Percentiles rank a stretch among this genome's conserved stretches.
Evolutionary conservation across 64 coral and sea anemone species (phyloP).

Genomic region (Pachyseris speciosa): DNA sequence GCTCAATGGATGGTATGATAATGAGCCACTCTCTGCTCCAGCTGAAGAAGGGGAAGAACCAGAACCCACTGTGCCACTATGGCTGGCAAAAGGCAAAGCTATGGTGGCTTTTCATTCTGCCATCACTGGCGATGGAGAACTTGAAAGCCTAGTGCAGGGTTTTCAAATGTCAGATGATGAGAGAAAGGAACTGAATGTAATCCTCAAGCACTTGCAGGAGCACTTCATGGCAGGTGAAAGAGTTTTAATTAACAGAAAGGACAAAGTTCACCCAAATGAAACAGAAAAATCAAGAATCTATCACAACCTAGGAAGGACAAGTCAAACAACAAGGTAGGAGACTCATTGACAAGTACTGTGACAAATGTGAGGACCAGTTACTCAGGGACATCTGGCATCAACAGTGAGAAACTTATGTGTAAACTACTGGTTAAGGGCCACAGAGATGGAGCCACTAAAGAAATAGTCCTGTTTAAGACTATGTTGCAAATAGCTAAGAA

Average conservation of each 20-base stretch:
- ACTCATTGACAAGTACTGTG: slow-evolving; percentile 58
- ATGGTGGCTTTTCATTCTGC: slow-evolving; percentile 37
- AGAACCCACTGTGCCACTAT: neutral
- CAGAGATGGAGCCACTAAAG: too few relatives aligned
- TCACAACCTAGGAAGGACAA: slow-evolving; percentile 45
- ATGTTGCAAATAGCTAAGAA: slow-evolving; percentile 52
- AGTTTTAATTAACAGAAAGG: slow-evolving; percentile 39
- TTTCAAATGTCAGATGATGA: too few relatives aligned
- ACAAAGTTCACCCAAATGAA: slow-evolving; percentile 66
- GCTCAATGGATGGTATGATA: slow-evolving; percentile 27
- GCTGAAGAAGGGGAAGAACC: neutral
- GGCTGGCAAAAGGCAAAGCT: slow-evolving; percentile 39
- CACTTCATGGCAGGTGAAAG: slow-evolving; percentile 18
- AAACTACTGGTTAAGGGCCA: too few relatives aligned
- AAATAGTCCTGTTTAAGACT: slow-evolving; percentile 24
- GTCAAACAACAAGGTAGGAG: slow-evolving; percentile 68
- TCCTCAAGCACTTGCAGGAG: slow-evolving; percentile 43
- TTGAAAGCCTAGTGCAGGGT: too few relatives aligned
- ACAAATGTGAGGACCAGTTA: slow-evolving; percentile 64
- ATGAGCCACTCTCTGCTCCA: neutral
- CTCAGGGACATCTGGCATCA: slow-evolving; percentile 27
- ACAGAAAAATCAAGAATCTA: slow-evolving; percentile 43
- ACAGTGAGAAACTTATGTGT: neutral
- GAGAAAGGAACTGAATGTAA: slow-evolving; percentile 40
- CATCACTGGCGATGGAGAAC: slow-evolving; percentile 41